These are phyloP conservation scores for Coelopa frigida DNA, from an alignment of 1,140 invertebrate genomes.

Conservation along the genomic window DNA sequence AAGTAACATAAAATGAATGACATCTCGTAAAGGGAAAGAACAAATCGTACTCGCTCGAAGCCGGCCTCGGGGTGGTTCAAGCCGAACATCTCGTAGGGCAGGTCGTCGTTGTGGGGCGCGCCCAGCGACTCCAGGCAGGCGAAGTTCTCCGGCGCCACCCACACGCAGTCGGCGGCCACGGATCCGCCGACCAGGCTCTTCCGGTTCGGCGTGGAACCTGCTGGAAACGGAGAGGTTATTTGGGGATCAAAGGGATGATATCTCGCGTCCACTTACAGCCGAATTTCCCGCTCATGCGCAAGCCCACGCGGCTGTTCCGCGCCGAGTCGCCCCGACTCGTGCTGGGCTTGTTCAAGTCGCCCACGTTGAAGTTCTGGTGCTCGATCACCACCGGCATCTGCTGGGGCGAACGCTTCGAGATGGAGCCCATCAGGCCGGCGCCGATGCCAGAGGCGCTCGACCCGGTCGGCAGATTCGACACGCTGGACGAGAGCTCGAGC, in stretches of 20 bases:
- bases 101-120: slow-evolving; percentile 51
- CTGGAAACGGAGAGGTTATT: slow-evolving; percentile 1
- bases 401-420: slow-evolving; percentile 46
- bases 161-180: slow-evolving; percentile 46
- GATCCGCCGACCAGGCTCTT: slow-evolving; percentile 30
- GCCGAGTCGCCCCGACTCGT: slow-evolving; percentile 32
- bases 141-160: slow-evolving; percentile 61
- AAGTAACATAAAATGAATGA: background rate
- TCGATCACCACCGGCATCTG: slow-evolving; percentile 56
- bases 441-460: background rate
- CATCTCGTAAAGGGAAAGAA: background rate
- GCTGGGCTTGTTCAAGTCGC: slow-evolving; percentile 36
- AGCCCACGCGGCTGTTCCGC: slow-evolving; percentile 33
- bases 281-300: slow-evolving; percentile 31
- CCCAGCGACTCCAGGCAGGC: slow-evolving; percentile 70
- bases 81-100: slow-evolving; percentile 41
- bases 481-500: slow-evolving; percentile 60
- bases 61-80: slow-evolving; percentile 27
- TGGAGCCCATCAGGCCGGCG: background rate
- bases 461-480: slow-evolving; percentile 13
- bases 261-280: slow-evolving; percentile 8
- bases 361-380: slow-evolving; percentile 44
- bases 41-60: slow-evolving; percentile 31
- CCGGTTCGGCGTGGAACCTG: slow-evolving; percentile 22
- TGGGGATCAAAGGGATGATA: background rate